phyloP scores from a whole-genome alignment of 1,140 invertebrate species.

The Gerris buenoi region DNA sequence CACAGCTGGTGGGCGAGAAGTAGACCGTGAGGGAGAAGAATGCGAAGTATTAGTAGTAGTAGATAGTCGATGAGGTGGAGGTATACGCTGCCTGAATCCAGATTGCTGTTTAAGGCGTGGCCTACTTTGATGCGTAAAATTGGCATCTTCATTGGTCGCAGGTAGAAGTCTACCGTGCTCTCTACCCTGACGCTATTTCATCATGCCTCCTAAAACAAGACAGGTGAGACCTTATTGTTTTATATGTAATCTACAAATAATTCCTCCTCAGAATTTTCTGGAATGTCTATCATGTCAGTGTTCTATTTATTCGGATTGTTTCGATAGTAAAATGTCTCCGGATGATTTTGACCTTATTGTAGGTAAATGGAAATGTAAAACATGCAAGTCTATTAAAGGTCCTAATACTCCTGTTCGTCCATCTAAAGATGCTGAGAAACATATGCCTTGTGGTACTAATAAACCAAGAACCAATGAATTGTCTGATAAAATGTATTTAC shows the following conservation, averaged over 20 bases:
- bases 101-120: too few species aligned
- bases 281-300: background rate
- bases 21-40: too few species aligned
- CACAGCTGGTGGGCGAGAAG: too few species aligned
- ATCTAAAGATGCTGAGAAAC: background rate
- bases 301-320: background rate
- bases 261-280: background rate
- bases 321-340: background rate
- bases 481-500: background rate
- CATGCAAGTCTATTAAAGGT: background rate
- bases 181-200: too few species aligned
- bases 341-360: background rate
- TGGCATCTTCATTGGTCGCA: too few species aligned
- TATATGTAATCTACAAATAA: background rate
- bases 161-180: too few species aligned
- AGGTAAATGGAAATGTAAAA: background rate
- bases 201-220: background rate
- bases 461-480: background rate
- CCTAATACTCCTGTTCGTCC: background rate
- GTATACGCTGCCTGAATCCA: too few species aligned
- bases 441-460: background rate
- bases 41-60: too few species aligned
- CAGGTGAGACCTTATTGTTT: background rate
- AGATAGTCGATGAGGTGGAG: too few species aligned
- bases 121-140: too few species aligned